Evolutionary conservation across 1,140 invertebrate species (phyloP).

Genomic region (Drosophila triauraria): DNA sequence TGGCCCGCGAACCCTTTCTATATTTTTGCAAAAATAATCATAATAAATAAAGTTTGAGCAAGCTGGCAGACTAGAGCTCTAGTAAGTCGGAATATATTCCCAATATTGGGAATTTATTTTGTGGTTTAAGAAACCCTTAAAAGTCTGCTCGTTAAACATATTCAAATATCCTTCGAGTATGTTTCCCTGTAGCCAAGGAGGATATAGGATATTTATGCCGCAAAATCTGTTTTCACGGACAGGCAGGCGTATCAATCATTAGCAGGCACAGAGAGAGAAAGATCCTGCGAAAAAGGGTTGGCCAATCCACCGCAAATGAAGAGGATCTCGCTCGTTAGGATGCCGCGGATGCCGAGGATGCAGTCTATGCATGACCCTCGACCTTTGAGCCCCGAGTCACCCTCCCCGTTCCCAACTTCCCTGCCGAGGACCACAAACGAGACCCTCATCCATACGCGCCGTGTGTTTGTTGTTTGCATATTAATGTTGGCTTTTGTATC

Average conservation of each 20-base stretch:
- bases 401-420: background rate
- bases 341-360: constrained; percentile 20
- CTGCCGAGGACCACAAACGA: constrained; percentile 36
- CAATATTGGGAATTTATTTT: no score
- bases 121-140: no score
- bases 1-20: background rate
- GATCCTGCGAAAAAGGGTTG: constrained; percentile 27
- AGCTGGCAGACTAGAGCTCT: no score
- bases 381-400: constrained; percentile 27
- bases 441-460: constrained; percentile 12
- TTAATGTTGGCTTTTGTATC: constrained; percentile 72
- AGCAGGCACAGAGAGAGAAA: constrained; percentile 23
- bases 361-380: constrained; percentile 37
- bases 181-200: background rate
- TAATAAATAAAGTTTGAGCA: background rate
- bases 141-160: background rate
- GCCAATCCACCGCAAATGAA: constrained; percentile 56
- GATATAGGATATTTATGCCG: constrained; percentile 11
- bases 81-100: no score
- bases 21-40: constrained; percentile 1
- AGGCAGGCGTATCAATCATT: constrained; percentile 48
- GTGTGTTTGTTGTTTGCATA: constrained; percentile 72
- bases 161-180: background rate
- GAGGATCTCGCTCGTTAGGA: constrained; percentile 51
- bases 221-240: constrained; percentile 42